These are phyloP conservation scores for Haplochromis vanheusdeni DNA, from an alignment of 2,113 vertebrate species.

Conservation along the genomic window DNA sequence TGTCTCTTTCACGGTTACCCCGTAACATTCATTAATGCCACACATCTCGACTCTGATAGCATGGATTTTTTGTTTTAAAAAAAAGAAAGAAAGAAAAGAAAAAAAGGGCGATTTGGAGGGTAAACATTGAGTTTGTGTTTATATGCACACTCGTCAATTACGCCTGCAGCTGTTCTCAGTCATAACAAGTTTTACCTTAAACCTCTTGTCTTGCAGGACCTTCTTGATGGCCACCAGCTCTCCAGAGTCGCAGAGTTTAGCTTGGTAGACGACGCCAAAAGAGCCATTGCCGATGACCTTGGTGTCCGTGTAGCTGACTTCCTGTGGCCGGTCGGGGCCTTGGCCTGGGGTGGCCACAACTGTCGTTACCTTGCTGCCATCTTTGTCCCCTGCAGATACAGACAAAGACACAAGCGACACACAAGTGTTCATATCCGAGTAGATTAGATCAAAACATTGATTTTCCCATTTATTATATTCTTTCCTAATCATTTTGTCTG, in stretches of 20 bases:
- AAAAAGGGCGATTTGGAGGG: not conserved
- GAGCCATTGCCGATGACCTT: slow-evolving; percentile 99
- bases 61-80: not conserved
- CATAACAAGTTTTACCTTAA: slow-evolving; percentile 81
- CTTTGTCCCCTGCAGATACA: slow-evolving; percentile 84
- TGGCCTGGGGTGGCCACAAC: slow-evolving; percentile 97
- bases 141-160: not conserved
- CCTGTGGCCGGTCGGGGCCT: slow-evolving; percentile 94
- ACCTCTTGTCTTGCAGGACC: slow-evolving; percentile 97
- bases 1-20: not conserved
- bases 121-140: not conserved
- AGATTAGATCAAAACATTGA: not conserved
- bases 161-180: not conserved
- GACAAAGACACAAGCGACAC: not conserved
- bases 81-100: not conserved
- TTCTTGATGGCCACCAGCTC: slow-evolving; percentile 99
- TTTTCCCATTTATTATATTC: not conserved
- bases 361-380: slow-evolving; percentile 97
- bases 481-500: not conserved
- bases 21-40: not conserved
- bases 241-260: slow-evolving; percentile 96
- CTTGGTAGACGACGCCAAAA: slow-evolving; percentile 98
- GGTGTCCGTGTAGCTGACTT: slow-evolving; percentile 98
- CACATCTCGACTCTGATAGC: not conserved
- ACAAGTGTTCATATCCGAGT: not conserved